Conservation (phyloP, 2,797 vertebrate species). For the Leuciscus waleckii region DNA sequence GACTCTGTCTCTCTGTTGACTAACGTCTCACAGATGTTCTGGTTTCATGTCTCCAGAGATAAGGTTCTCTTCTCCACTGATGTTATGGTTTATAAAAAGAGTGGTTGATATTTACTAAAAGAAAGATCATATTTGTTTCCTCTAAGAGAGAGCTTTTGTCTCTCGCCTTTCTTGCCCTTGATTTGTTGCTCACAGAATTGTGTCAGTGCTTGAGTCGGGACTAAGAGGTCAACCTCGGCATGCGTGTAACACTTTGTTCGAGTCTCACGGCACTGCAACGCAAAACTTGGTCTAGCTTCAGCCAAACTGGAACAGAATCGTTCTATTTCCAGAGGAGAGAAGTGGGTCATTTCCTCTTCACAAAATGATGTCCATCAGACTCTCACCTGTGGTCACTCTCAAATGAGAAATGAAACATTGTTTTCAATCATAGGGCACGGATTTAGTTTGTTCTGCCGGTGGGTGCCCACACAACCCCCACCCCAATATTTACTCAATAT, state of each 20-base stretch:
- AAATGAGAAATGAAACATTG: not conserved
- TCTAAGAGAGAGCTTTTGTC: not conserved
- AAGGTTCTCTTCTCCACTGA: not conserved
- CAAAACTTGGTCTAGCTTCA: conserved; percentile 9
- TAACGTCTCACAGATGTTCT: not conserved
- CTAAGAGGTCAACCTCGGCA: not conserved
- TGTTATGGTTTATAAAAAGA: not conserved
- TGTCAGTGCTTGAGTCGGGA: not conserved
- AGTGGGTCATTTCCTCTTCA: conserved; percentile 59
- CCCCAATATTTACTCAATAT: too few relatives aligned
- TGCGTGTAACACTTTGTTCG: conserved; percentile 18
- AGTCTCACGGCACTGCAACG: conserved; percentile 1
- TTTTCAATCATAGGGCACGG: not conserved
- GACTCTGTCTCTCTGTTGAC: not conserved
- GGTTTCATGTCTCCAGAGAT: not conserved
- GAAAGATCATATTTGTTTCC: not conserved
- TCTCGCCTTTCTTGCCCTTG: not conserved
- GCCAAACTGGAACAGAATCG: conserved; percentile 56
- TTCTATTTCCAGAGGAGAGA: conserved; percentile 66
- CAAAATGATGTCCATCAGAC: conserved; percentile 53
- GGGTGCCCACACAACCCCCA: too few relatives aligned
- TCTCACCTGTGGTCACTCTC: conserved; percentile 23
- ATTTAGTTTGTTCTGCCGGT: too few relatives aligned
- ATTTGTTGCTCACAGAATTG: not conserved
- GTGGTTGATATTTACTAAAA: not conserved